phyloP scores from a whole-genome alignment of 1,140 invertebrate genomes.

The Pentalonia nigronervosa region DNA sequence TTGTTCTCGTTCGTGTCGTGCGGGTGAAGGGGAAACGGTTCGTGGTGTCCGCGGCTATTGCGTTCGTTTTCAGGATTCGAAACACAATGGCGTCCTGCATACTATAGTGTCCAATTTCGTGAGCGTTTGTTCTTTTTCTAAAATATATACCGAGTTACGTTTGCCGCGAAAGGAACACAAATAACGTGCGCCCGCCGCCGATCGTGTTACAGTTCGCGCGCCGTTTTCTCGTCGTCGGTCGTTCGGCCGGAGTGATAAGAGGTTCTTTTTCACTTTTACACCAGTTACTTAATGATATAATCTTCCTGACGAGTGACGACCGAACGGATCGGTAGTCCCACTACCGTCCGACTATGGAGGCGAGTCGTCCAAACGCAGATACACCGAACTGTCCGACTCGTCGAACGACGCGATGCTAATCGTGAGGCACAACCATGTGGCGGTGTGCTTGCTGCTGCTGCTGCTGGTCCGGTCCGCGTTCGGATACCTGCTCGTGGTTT shows the following conservation, averaged over 20 bases:
- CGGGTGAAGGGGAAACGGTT: background rate
- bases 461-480: background rate
- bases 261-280: background rate
- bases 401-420: background rate
- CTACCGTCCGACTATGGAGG: background rate
- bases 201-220: background rate
- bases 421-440: background rate
- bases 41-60: background rate
- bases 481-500: slow-evolving; percentile 75
- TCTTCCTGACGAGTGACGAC: background rate
- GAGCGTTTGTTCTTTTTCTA: background rate
- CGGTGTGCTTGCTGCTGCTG: slow-evolving; percentile 16
- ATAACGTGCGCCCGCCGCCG: no score
- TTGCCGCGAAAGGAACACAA: background rate
- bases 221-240: background rate
- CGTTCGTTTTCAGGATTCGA: background rate
- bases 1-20: slow-evolving; percentile 17
- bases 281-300: background rate
- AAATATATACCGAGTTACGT: background rate
- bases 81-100: background rate
- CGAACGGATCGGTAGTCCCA: background rate
- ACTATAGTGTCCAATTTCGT: background rate
- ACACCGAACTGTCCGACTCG: background rate
- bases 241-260: background rate
- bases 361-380: background rate